Conservation (phyloP, 2,888 invertebrate species). For the Euplexia lucipara region DNA sequence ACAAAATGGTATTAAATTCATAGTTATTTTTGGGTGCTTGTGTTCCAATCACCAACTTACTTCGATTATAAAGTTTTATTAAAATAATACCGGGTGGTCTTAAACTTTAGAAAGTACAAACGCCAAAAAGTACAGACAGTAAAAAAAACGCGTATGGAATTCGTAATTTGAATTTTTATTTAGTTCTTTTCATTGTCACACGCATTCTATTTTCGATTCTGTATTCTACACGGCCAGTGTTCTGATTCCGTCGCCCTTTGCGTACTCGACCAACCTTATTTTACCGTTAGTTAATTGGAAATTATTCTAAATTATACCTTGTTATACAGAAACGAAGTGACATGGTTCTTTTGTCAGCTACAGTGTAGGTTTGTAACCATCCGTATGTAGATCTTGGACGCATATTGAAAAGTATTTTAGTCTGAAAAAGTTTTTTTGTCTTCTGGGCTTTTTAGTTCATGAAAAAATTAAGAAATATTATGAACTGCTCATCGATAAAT, state of each 20-base stretch:
- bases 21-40: too few species aligned
- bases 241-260: constrained; percentile 60
- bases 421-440: constrained; percentile 23
- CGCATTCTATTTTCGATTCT: constrained; percentile 65
- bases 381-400: constrained; percentile 33
- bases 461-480: not conserved
- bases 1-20: too few species aligned
- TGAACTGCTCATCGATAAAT: too few species aligned
- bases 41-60: too few species aligned
- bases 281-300: constrained; percentile 43
- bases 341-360: not conserved
- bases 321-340: not conserved
- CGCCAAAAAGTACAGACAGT: constrained; percentile 48
- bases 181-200: constrained; percentile 67
- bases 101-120: constrained; percentile 39
- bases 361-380: constrained; percentile 20
- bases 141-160: constrained; percentile 54
- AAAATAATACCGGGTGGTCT: constrained; percentile 24
- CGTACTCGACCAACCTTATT: constrained; percentile 46
- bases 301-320: constrained; percentile 49
- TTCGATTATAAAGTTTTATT: too few species aligned
- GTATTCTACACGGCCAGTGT: constrained; percentile 63
- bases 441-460: constrained; percentile 12
- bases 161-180: constrained; percentile 66
- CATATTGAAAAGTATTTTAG: constrained; percentile 54